Conservation (phyloP, 2,797 vertebrate species). For the Tokudaia tokunoshimensis region DNA sequence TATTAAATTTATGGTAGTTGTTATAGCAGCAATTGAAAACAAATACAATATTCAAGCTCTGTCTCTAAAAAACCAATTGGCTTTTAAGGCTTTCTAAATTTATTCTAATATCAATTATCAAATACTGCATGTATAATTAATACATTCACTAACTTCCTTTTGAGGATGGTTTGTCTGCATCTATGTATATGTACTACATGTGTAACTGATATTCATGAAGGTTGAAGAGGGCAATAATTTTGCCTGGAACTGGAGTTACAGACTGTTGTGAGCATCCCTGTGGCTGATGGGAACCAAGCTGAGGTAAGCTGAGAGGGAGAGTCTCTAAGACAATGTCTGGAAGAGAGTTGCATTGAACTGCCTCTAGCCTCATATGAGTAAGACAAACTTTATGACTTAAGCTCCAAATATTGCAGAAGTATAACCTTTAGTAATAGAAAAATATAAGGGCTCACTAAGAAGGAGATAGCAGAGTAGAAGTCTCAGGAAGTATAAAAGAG, state of each 20-base stretch:
- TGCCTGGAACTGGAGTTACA: background rate
- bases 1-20: background rate
- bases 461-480: background rate
- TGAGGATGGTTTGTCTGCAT: background rate
- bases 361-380: background rate
- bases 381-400: constrained; percentile 23
- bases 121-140: background rate
- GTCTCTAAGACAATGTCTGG: background rate
- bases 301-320: background rate
- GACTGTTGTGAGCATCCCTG: background rate
- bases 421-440: background rate
- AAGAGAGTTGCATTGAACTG: constrained; percentile 26
- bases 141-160: background rate
- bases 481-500: background rate
- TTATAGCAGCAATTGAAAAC: constrained; percentile 17
- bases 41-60: background rate
- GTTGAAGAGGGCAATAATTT: background rate
- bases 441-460: background rate
- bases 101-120: constrained; percentile 30
- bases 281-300: background rate
- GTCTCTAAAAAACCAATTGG: background rate
- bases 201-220: background rate
- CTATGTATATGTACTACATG: background rate
- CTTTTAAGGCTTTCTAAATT: constrained; percentile 8
- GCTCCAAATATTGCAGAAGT: background rate